These are phyloP conservation scores for Dioctria linearis DNA, from an alignment of 2,888 invertebrate genomes.

Conservation along the genomic window DNA sequence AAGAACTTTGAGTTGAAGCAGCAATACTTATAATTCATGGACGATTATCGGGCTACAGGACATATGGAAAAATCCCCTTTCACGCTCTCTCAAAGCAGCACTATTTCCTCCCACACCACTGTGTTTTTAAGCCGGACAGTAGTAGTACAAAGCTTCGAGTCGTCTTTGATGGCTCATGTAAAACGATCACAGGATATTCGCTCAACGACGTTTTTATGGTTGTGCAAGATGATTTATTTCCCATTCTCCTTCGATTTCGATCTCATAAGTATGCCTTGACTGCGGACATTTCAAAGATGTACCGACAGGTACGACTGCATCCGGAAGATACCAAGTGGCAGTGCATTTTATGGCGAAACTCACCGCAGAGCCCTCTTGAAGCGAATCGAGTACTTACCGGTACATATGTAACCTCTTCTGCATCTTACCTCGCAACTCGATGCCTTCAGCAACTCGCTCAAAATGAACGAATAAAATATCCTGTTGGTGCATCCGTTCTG, in stretches of 20 bases:
- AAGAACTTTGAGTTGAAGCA: background rate
- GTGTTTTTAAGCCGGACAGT: too few relatives aligned
- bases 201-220: background rate
- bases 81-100: background rate
- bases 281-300: slow-evolving; percentile 59
- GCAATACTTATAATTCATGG: background rate
- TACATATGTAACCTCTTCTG: slow-evolving; percentile 58
- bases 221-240: background rate
- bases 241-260: background rate
- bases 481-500: slow-evolving; percentile 52
- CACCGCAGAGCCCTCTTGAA: slow-evolving; percentile 2
- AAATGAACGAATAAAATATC: slow-evolving; percentile 43
- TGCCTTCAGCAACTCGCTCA: slow-evolving; percentile 53
- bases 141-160: too few relatives aligned
- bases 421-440: slow-evolving; percentile 58
- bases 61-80: background rate
- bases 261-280: background rate
- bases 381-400: slow-evolving; percentile 56
- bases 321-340: slow-evolving; percentile 55
- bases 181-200: background rate
- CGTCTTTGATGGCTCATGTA: too few relatives aligned
- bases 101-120: background rate
- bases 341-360: slow-evolving; percentile 56
- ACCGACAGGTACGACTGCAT: slow-evolving; percentile 57
- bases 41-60: background rate